phyloP scores from a whole-genome alignment of 2,113 vertebrate genomes.

The Chaetura pelagica region DNA sequence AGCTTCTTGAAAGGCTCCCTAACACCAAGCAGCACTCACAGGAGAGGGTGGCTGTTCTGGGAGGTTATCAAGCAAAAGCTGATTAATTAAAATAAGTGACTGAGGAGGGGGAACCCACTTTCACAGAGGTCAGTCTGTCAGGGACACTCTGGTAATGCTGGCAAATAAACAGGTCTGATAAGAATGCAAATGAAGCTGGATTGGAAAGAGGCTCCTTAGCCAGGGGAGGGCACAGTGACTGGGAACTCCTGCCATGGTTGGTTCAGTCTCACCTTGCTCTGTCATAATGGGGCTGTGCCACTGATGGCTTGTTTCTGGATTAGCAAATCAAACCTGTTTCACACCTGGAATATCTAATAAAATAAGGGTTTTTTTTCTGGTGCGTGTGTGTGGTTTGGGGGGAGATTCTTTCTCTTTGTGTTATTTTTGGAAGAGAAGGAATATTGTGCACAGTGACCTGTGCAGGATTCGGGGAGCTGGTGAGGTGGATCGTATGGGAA shows the following conservation, averaged over 20 bases:
- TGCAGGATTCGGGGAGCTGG: not conserved
- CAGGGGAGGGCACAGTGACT: not conserved
- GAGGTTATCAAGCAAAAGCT: not conserved
- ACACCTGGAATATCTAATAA: not conserved
- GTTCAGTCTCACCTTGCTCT: not conserved
- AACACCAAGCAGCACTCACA: not conserved
- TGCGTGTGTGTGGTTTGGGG: not conserved
- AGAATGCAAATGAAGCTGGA: not conserved
- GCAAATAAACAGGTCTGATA: not conserved
- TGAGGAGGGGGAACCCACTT: not conserved
- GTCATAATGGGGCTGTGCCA: not conserved
- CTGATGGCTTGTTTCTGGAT: not conserved
- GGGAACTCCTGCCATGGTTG: not conserved
- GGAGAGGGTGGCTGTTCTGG: not conserved
- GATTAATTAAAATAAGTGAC: not conserved
- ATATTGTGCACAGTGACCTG: rapidly evolving
- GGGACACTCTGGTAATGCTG: not conserved
- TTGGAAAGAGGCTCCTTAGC: not conserved
- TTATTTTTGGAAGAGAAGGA: not conserved
- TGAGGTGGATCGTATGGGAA: too few species aligned
- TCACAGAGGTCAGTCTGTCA: not conserved
- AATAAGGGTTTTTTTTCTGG: not conserved
- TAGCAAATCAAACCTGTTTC: not conserved
- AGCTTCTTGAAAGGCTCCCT: not conserved
- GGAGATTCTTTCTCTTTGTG: not conserved